Base-by-base conservation (phyloP, 1,140 invertebrate species). In the Neodiprion lecontei region DNA sequence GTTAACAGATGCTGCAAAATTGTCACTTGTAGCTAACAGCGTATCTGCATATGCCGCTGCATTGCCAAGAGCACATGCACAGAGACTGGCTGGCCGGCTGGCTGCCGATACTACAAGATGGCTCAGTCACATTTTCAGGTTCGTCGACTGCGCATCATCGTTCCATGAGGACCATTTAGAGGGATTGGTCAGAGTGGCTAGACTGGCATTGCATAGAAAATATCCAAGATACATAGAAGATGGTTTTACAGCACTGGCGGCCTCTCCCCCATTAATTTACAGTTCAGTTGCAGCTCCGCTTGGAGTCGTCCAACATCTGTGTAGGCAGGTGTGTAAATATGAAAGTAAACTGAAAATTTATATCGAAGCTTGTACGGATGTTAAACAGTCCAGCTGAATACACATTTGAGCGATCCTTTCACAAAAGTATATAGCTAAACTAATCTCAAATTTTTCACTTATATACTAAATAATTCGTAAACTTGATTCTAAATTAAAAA, bases 191-290 rank as follows among this genome's bases (percentile, higher is more conserved):
- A 88, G 93, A 75, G 91, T 97, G 5, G 93, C 94, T 11, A 88
- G 94, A 75, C 91, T 96, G 87, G 91, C 95, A 72, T 81, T 97
- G 8, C 94, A 96, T 84, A 92, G 93, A 81, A 95, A 93, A 81
- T 96, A 95, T 83, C 94, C 95, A 0, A 90, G 94, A 68, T 97
- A 95, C 84, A 88, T 93, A 75, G 93, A 95, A 81, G 94, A 96
- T 80, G 95, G 95, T 14, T 95, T 92, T 75, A 90, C 95, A 70
- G 93, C 94, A 7, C 89, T 96, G 61, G 91, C 92, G 53, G 91
- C 91, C 66, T 91, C 93, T 0, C 91, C 94, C 9, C 96, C 94
- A 9, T 89, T 94, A 40, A 93, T 97, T 81, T 97, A 97, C 89
- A 94, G 94, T 78, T 96, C 94, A 79, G 91, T 94, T 4, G 91